Evolutionary conservation across 1,140 invertebrate species (phyloP).

Genomic region (Dinoponera quadriceps): DNA sequence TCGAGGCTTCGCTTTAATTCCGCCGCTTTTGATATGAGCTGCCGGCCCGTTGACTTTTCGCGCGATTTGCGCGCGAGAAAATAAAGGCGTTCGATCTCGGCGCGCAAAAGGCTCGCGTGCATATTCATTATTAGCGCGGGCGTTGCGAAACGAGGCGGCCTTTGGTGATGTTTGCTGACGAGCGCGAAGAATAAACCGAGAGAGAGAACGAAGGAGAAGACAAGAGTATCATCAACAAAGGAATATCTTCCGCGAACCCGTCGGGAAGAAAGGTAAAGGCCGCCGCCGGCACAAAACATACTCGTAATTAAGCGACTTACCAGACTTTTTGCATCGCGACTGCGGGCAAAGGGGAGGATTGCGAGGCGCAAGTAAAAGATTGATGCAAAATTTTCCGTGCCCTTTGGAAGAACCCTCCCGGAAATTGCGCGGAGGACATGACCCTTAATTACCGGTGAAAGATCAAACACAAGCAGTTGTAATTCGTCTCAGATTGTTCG

Average conservation of each 20-base stretch:
- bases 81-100: conserved; percentile 11
- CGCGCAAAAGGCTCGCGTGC: conserved; percentile 23
- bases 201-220: not conserved
- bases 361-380: not conserved
- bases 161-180: conserved; percentile 17
- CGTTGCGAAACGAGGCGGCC: conserved; percentile 6
- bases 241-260: not conserved
- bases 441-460: conserved; percentile 15
- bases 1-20: conserved; percentile 45
- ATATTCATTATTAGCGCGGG: conserved; percentile 45
- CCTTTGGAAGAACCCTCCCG: not conserved
- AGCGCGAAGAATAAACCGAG: not conserved
- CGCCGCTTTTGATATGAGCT: conserved; percentile 42
- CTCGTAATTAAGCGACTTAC: conserved; percentile 12
- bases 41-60: conserved; percentile 35
- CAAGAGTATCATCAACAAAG: not conserved
- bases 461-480: not conserved
- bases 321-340: not conserved
- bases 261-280: not conserved
- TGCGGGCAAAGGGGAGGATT: not conserved
- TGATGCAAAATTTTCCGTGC: not conserved
- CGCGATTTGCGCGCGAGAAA: conserved; percentile 26
- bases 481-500: not conserved
- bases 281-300: not conserved
- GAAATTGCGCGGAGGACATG: not conserved